Conservation (phyloP, 1,140 invertebrate species). For the Caerostris extrusa region DNA sequence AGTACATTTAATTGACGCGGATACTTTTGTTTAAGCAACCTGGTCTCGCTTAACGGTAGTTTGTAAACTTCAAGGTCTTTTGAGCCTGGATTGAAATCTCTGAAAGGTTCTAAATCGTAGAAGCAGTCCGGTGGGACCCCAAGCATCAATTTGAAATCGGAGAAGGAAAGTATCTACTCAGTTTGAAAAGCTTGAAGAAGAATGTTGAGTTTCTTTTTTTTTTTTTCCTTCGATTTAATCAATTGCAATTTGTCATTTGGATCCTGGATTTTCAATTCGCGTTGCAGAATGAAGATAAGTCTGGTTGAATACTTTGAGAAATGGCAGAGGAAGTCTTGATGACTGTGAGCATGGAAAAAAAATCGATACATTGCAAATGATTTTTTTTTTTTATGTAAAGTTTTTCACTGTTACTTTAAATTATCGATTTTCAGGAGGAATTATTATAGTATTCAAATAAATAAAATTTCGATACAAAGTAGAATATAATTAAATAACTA, state of each 20-base stretch:
- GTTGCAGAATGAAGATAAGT: background rate
- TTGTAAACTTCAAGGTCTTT: constrained; percentile 56
- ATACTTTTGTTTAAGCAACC: constrained; percentile 44
- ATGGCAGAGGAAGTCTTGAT: background rate
- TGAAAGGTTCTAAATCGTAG: background rate
- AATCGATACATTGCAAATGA: background rate
- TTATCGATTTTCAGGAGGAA: too few species aligned
- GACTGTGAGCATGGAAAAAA: background rate
- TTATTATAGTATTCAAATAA: too few species aligned
- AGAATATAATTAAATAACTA: too few species aligned
- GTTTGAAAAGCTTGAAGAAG: background rate
- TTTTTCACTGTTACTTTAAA: too few species aligned
- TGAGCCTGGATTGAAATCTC: constrained; percentile 1
- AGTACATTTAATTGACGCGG: constrained; percentile 35
- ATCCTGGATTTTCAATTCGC: background rate
- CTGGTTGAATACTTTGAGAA: background rate
- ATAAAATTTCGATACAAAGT: too few species aligned
- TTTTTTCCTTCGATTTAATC: background rate
- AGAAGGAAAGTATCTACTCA: background rate
- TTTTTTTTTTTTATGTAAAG: too few species aligned
- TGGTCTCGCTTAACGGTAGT: constrained; percentile 16
- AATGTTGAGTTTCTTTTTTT: background rate
- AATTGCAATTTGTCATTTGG: constrained; percentile 5
- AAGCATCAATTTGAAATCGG: constrained; percentile 1
- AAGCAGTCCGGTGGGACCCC: background rate